These are phyloP conservation scores for Camponotus pennsylvanicus DNA, from an alignment of 1,140 invertebrate species.

Conservation along the genomic window DNA sequence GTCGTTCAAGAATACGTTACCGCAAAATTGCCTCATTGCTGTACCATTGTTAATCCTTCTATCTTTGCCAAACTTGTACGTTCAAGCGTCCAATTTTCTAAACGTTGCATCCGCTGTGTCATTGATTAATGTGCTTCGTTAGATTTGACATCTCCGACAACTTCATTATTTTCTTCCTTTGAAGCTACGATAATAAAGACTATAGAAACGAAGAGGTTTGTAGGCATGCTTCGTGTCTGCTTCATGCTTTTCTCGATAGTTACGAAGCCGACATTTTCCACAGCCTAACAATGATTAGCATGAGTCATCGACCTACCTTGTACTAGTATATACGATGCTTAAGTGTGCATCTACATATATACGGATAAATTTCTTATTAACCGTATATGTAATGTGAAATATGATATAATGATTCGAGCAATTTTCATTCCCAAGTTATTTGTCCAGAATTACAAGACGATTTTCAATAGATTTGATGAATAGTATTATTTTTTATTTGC, in stretches of 20 bases:
- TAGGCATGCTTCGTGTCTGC: neutral
- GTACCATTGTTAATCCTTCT: constrained; percentile 16
- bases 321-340: neutral
- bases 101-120: neutral
- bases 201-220: neutral
- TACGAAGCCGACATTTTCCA: constrained; percentile 23
- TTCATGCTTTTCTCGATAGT: constrained; percentile 9
- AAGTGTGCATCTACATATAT: neutral
- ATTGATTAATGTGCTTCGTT: constrained; percentile 14
- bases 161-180: neutral
- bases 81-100: neutral
- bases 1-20: neutral
- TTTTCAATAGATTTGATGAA: constrained; percentile 39
- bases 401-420: constrained; percentile 32
- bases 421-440: constrained; percentile 18
- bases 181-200: neutral
- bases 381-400: neutral
- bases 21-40: constrained; percentile 1
- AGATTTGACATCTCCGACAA: neutral
- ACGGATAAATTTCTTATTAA: constrained; percentile 19
- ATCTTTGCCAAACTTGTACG: neutral
- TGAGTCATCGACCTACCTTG: constrained; percentile 54
- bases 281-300: constrained; percentile 44
- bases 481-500: constrained; percentile 31
- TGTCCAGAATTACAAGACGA: neutral